Percentiles rank a stretch among this genome's conserved stretches.
phyloP scores from a whole-genome alignment of 2,888 invertebrate genomes.

The Mimachlamys varia region DNA sequence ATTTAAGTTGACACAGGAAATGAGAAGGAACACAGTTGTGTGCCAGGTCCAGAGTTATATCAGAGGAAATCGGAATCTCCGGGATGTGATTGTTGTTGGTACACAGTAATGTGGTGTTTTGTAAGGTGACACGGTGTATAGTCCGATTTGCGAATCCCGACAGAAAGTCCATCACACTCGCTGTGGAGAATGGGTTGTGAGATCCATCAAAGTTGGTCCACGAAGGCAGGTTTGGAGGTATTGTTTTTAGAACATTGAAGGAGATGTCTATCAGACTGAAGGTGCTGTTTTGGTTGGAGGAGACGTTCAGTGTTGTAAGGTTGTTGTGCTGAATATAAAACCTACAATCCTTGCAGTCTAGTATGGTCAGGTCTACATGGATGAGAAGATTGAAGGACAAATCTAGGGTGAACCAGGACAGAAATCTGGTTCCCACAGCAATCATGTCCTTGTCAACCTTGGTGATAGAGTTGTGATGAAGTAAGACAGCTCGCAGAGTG shows the following conservation, averaged over 20 bases:
- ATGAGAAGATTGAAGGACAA: not conserved
- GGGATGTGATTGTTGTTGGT: not conserved
- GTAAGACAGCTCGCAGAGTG: not conserved
- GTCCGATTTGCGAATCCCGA: not conserved
- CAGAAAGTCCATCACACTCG: not conserved
- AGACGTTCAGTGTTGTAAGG: not conserved
- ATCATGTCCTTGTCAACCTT: not conserved
- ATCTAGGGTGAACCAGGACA: not conserved
- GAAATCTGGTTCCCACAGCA: not conserved
- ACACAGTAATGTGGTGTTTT: not conserved
- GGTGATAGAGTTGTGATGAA: not conserved
- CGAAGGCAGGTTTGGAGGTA: not conserved
- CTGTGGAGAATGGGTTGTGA: not conserved
- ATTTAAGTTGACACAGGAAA: not conserved
- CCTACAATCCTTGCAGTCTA: not conserved
- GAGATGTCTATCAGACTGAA: not conserved
- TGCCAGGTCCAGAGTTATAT: not conserved
- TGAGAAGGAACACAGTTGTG: constrained; percentile 1
- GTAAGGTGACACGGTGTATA: not conserved
- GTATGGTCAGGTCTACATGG: not conserved
- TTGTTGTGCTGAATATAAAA: not conserved
- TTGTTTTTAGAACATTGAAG: not conserved
- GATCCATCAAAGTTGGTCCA: not conserved
- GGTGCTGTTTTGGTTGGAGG: not conserved
- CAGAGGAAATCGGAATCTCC: not conserved